Evolutionary conservation across 2,113 vertebrate genomes (phyloP).

Genomic region (Nematolebias whitei): DNA sequence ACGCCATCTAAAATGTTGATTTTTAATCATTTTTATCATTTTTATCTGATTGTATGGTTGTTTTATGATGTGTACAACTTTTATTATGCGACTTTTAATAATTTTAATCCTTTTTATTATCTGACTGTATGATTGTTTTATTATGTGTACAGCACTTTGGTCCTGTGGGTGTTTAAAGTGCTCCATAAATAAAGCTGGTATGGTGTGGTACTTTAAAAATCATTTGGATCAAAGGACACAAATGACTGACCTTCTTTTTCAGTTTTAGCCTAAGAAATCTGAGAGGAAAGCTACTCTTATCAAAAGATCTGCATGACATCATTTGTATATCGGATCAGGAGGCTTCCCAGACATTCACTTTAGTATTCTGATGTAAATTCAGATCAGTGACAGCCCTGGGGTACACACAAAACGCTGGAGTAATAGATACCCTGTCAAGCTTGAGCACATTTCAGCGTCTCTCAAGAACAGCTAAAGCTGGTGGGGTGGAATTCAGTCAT

Average conservation of each 20-base stretch:
- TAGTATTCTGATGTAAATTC: not conserved
- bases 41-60: no score
- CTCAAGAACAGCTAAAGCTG: not conserved
- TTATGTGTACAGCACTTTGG: no score
- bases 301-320: not conserved
- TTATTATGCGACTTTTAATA: no score
- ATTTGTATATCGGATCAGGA: not conserved
- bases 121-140: no score
- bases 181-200: no score
- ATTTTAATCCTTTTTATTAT: no score
- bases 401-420: not conserved
- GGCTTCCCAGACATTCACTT: not conserved
- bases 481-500: not conserved
- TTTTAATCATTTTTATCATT: no score
- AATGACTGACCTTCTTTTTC: not conserved
- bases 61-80: no score
- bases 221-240: not conserved
- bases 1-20: no score
- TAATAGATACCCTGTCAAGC: slow-evolving; percentile 3
- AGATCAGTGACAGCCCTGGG: not conserved
- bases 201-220: no score
- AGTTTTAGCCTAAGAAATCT: not conserved
- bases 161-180: no score
- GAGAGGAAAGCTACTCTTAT: not conserved
- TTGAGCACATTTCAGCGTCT: not conserved